Conservation (phyloP, 2,888 invertebrate genomes). For the Drosophila multiciliata region DNA sequence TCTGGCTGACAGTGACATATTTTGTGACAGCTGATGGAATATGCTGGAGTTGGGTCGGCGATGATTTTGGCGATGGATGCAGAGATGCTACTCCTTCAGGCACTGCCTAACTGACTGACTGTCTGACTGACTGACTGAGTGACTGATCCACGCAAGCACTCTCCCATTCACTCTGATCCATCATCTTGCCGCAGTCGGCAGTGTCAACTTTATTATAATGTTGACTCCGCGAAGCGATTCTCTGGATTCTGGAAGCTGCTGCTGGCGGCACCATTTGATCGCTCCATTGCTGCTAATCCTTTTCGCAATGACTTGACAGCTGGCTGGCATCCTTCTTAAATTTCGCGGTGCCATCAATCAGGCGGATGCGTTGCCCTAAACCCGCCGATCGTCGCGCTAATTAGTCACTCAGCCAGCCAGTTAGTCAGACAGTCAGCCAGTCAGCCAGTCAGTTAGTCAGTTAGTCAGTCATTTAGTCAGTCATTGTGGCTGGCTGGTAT, state of each 20-base stretch:
- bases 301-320: conserved; percentile 84
- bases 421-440: conserved; percentile 17
- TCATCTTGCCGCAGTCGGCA: conserved; percentile 71
- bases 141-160: conserved; percentile 26
- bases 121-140: background rate
- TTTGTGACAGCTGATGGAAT: conserved; percentile 84
- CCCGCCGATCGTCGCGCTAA: conserved; percentile 71
- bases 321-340: conserved; percentile 84
- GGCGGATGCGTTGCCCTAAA: conserved; percentile 63
- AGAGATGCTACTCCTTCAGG: conserved; percentile 9
- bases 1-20: conserved; percentile 83
- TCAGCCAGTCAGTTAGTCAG: conserved; percentile 12
- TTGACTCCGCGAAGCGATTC: conserved; percentile 13
- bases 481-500: conserved; percentile 18
- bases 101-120: background rate
- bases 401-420: conserved; percentile 71
- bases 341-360: conserved; percentile 85
- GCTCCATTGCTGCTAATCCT: conserved; percentile 80
- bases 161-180: conserved; percentile 69
- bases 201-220: conserved; percentile 80
- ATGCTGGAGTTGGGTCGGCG: conserved; percentile 62
- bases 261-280: conserved; percentile 83
- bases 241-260: conserved; percentile 52
- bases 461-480: conserved; percentile 15
- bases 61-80: conserved; percentile 35